phyloP scores from a whole-genome alignment of 2,888 invertebrate genomes.

The Drosophila subquinaria region DNA sequence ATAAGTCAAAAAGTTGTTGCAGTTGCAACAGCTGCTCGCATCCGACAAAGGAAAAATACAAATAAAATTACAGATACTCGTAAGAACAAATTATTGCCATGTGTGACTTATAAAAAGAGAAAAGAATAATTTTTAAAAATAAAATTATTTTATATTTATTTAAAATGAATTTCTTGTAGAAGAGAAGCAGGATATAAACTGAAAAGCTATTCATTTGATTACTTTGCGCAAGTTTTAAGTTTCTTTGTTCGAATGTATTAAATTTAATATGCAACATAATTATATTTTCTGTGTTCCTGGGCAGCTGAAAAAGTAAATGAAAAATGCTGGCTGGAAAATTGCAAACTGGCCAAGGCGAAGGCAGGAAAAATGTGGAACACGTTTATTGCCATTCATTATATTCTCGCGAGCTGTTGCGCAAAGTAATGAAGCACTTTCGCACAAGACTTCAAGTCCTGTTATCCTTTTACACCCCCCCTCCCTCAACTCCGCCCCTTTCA shows the following conservation, averaged over 20 bases:
- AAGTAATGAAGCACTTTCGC: conserved; percentile 79
- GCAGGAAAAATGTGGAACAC: conserved; percentile 79
- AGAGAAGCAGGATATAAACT: conserved; percentile 9
- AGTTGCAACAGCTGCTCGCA: conserved; percentile 30
- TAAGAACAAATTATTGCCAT: conserved; percentile 10
- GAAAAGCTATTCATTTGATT: background rate
- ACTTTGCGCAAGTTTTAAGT: background rate
- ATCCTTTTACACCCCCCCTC: conserved; percentile 53
- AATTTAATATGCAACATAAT: conserved; percentile 52
- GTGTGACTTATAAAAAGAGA: conserved; percentile 1
- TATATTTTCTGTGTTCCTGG: conserved; percentile 23
- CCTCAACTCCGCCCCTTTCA: conserved; percentile 1
- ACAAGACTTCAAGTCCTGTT: conserved; percentile 22
- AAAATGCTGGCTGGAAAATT: conserved; percentile 52
- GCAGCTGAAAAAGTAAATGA: conserved; percentile 45
- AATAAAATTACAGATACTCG: conserved; percentile 5
- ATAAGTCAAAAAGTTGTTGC: conserved; percentile 34
- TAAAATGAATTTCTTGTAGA: background rate
- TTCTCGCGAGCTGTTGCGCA: conserved; percentile 82
- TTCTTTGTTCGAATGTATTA: conserved; percentile 20
- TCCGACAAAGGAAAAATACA: conserved; percentile 4
- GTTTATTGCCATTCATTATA: conserved; percentile 82
- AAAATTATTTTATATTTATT: conserved; percentile 21
- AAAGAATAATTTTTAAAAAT: conserved; percentile 6
- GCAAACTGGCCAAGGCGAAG: conserved; percentile 24